Conservation (phyloP, 2,888 invertebrate genomes). For the Eledone cirrhosa region DNA sequence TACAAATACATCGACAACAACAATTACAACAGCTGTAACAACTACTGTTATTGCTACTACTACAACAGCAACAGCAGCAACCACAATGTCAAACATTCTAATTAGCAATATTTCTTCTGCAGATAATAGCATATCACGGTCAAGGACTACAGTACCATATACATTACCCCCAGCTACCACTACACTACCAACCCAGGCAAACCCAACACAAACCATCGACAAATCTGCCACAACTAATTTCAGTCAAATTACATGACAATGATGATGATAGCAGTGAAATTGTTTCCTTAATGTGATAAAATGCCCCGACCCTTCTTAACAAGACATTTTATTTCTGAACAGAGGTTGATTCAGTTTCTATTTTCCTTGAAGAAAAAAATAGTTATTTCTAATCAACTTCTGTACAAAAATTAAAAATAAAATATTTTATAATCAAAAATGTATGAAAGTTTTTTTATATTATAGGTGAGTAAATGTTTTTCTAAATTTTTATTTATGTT, state of each 20-base stretch:
- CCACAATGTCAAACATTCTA: no score
- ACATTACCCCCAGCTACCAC: background rate
- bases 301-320: no score
- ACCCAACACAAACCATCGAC: background rate
- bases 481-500: no score
- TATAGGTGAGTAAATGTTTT: no score
- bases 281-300: no score
- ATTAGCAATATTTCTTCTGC: background rate
- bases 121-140: constrained; percentile 3
- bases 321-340: no score
- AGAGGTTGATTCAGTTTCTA: no score
- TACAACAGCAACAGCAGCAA: background rate
- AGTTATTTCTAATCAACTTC: no score
- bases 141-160: constrained; percentile 15
- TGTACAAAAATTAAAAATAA: no score
- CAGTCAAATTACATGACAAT: background rate
- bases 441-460: no score
- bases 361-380: no score
- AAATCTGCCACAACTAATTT: constrained; percentile 11
- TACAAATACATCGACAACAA: background rate
- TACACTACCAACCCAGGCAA: background rate
- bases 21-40: background rate
- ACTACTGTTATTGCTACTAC: background rate
- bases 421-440: no score
- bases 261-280: background rate